A percentile compares a stretch with the other conserved stretches of the same genome.
These are phyloP conservation scores for Lysiphlebus fabarum DNA, from an alignment of 1,140 invertebrate species.

Conservation along the genomic window DNA sequence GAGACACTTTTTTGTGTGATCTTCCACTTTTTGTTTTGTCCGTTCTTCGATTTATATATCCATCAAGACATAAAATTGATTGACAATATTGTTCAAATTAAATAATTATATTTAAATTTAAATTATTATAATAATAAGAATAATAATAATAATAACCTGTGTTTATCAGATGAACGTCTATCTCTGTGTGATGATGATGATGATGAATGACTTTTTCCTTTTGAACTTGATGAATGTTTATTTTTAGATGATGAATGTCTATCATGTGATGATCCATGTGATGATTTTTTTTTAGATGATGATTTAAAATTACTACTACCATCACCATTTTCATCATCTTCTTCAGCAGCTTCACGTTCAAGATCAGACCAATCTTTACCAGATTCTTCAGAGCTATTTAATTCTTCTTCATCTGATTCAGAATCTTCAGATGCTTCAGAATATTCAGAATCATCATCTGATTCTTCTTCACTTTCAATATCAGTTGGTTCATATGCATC, in stretches of 20 bases:
- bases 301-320: slow-evolving; percentile 33
- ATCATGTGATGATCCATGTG: slow-evolving; percentile 52
- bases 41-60: slow-evolving; percentile 42
- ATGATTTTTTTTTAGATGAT: slow-evolving; percentile 54
- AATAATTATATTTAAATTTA: too few species aligned
- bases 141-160: slow-evolving; percentile 37
- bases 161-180: slow-evolving; percentile 44
- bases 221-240: slow-evolving; percentile 43
- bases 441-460: slow-evolving; percentile 82
- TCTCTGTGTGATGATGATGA: too few species aligned
- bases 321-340: slow-evolving; percentile 69
- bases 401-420: slow-evolving; percentile 65
- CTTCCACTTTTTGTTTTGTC: slow-evolving; percentile 50
- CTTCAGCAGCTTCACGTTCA: slow-evolving; percentile 89
- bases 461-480: slow-evolving; percentile 73
- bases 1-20: slow-evolving; percentile 60
- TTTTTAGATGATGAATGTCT: slow-evolving; percentile 47
- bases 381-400: slow-evolving; percentile 87
- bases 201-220: slow-evolving; percentile 44
- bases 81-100: too few species aligned
- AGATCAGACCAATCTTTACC: slow-evolving; percentile 98
- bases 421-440: slow-evolving; percentile 81
- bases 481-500: slow-evolving; percentile 70
- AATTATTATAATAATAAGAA: too few species aligned
- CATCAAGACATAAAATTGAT: too few species aligned